These are phyloP conservation scores for Hestina assimilis DNA, from an alignment of 1,140 invertebrate genomes.

Conservation along the genomic window DNA sequence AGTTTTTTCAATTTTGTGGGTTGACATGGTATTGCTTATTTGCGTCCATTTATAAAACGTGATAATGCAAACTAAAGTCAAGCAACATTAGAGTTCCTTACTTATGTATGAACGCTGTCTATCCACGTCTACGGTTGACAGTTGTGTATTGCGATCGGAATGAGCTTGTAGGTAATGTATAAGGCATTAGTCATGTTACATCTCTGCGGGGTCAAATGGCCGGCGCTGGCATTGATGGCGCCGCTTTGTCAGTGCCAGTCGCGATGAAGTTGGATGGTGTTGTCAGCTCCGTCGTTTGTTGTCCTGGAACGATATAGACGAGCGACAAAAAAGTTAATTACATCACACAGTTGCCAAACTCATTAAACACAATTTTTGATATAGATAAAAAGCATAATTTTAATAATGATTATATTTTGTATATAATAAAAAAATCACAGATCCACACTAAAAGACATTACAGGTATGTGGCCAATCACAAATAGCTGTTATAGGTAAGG, in stretches of 20 bases:
- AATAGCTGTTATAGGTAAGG: too few species aligned
- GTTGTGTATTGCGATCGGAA: conserved; percentile 28
- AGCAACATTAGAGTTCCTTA: not conserved
- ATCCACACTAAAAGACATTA: too few species aligned
- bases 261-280: conserved; percentile 57
- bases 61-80: not conserved
- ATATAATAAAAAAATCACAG: too few species aligned
- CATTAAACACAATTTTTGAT: too few species aligned
- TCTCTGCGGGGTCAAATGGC: conserved; percentile 47
- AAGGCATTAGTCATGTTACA: conserved; percentile 56
- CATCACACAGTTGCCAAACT: too few species aligned
- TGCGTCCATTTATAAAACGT: not conserved
- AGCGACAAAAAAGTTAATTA: conserved; percentile 17
- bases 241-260: conserved; percentile 63
- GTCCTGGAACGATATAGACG: conserved; percentile 34
- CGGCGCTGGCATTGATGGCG: conserved; percentile 45
- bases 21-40: not conserved
- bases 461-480: too few species aligned
- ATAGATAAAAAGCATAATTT: too few species aligned
- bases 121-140: conserved; percentile 18
- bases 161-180: conserved; percentile 49
- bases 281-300: conserved; percentile 47
- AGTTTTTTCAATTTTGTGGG: not conserved
- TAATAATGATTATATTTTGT: too few species aligned
- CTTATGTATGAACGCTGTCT: conserved; percentile 11